These are phyloP conservation scores for Helobdella robusta DNA, from an alignment of 2,888 invertebrate genomes.

Conservation along the genomic window DNA sequence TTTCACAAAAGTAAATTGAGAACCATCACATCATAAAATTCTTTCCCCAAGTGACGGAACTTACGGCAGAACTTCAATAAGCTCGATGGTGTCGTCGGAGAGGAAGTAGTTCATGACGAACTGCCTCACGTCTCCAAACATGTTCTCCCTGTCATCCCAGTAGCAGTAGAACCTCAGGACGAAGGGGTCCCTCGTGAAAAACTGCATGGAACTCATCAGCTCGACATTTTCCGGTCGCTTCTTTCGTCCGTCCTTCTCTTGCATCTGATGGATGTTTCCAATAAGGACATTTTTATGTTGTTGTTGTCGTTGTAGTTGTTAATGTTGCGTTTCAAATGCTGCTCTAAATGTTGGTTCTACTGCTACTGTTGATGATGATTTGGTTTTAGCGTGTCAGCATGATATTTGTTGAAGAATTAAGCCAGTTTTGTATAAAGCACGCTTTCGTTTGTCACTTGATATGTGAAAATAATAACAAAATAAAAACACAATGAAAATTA, in stretches of 20 bases:
- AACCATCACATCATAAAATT: too few species aligned
- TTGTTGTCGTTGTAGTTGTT: slow-evolving; percentile 70
- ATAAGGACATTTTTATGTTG: slow-evolving; percentile 64
- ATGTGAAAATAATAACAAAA: too few species aligned
- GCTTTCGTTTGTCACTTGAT: too few species aligned
- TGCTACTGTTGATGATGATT: too few species aligned
- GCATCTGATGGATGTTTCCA: not conserved
- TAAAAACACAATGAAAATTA: too few species aligned
- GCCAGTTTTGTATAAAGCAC: too few species aligned
- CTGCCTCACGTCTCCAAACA: slow-evolving; percentile 67
- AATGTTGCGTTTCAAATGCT: slow-evolving; percentile 51
- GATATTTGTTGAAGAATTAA: too few species aligned
- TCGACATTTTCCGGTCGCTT: slow-evolving; percentile 8
- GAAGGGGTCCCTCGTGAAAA: slow-evolving; percentile 16
- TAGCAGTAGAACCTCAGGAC: slow-evolving; percentile 62
- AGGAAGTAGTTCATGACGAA: slow-evolving; percentile 76
- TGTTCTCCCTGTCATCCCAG: slow-evolving; percentile 75
- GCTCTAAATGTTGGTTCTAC: slow-evolving; percentile 28
- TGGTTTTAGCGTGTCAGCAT: too few species aligned
- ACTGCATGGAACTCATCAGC: slow-evolving; percentile 4
- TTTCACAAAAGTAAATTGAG: too few species aligned
- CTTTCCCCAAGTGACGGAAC: too few species aligned
- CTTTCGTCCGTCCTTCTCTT: slow-evolving; percentile 14
- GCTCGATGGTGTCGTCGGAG: slow-evolving; percentile 78
- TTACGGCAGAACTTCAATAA: slow-evolving; percentile 61